A percentile compares a stretch with the other conserved stretches of the same genome.
Evolutionary conservation across 2,888 invertebrate genomes (phyloP).

Genomic region (Hydriomena furcata): DNA sequence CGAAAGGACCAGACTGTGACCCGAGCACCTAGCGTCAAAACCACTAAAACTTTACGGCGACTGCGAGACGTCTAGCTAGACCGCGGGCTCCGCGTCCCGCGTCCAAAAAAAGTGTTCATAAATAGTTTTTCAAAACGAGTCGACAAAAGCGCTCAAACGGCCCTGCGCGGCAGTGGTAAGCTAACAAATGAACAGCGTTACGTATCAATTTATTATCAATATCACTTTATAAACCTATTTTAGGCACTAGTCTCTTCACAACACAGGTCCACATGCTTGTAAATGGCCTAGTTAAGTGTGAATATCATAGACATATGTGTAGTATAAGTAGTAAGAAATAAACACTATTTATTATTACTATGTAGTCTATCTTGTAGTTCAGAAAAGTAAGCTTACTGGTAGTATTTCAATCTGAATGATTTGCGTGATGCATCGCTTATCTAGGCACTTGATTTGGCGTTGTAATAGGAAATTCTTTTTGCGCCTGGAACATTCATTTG

Average conservation of each 20-base stretch:
- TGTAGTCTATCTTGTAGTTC: no score
- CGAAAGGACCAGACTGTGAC: conserved; percentile 74
- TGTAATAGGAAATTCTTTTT: neutral
- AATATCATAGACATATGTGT: no score
- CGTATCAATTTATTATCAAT: conserved; percentile 5
- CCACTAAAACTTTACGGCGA: conserved; percentile 68
- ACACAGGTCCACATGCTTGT: no score
- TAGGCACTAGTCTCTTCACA: no score
- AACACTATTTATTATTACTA: no score
- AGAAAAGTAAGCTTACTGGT: conserved; percentile 1
- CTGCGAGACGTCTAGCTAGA: conserved; percentile 49
- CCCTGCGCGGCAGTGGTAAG: conserved; percentile 55
- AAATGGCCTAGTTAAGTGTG: no score
- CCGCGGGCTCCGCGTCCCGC: conserved; percentile 42
- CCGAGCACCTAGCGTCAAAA: conserved; percentile 74
- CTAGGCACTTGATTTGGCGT: neutral
- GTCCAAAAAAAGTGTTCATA: conserved; percentile 34
- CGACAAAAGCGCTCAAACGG: conserved; percentile 41
- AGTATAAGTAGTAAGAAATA: no score
- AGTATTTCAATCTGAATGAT: neutral
- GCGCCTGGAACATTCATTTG: neutral
- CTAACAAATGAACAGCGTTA: neutral
- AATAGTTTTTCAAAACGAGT: conserved; percentile 56
- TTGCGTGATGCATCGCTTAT: conserved; percentile 11
- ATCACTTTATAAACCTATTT: no score